A percentile compares a stretch with the other conserved stretches of the same genome.
Conservation (phyloP, 2,888 invertebrate species). For the Mesoligia furuncula region DNA sequence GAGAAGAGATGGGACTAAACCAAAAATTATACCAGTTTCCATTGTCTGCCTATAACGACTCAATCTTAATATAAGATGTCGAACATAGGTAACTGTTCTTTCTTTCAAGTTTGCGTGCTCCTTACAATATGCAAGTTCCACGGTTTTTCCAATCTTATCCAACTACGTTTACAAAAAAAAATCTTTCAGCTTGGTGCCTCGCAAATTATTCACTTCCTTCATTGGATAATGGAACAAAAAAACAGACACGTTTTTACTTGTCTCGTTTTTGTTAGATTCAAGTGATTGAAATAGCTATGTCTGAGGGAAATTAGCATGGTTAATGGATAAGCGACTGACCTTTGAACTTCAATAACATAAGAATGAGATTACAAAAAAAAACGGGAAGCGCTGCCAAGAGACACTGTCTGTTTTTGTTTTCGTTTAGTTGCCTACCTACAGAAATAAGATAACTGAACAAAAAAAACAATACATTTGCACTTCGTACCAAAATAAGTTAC, state of each 20-base stretch:
- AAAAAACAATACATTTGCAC: background rate
- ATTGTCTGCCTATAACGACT: background rate
- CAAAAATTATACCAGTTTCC: background rate
- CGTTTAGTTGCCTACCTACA: background rate
- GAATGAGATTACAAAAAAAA: constrained; percentile 11
- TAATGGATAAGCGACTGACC: constrained; percentile 12
- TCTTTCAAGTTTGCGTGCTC: constrained; percentile 18
- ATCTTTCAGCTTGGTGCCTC: constrained; percentile 59
- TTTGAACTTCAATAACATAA: constrained; percentile 34
- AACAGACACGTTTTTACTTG: constrained; percentile 50
- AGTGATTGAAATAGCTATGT: constrained; percentile 27
- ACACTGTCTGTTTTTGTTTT: background rate
- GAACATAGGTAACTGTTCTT: background rate
- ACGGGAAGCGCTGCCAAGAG: background rate
- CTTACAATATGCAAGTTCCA: constrained; percentile 2
- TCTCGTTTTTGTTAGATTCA: constrained; percentile 39
- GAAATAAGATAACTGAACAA: background rate
- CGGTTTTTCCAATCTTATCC: constrained; percentile 21
- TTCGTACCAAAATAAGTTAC: background rate
- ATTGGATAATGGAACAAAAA: constrained; percentile 58
- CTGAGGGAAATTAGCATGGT: constrained; percentile 28
- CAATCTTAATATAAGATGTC: background rate
- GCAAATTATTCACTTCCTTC: constrained; percentile 63
- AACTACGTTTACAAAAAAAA: constrained; percentile 46
- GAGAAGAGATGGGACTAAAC: too few species aligned